Evolutionary conservation across 2,888 invertebrate species (phyloP).

Genomic region (Sphecodes monilicornis): DNA sequence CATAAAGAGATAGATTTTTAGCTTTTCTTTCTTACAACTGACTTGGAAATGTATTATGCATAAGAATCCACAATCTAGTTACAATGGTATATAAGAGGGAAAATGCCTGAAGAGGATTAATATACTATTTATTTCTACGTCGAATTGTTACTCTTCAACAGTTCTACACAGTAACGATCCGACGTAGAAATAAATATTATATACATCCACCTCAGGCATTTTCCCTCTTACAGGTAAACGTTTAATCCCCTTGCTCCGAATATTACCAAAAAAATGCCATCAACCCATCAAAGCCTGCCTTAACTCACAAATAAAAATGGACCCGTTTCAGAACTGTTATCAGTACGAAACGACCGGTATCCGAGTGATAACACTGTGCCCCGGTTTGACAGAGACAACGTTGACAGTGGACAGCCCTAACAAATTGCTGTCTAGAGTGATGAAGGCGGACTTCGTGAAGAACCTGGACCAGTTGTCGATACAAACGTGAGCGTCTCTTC

Average conservation of each 20-base stretch:
- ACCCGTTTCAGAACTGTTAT: constrained; percentile 71
- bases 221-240: too few species aligned
- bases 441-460: constrained; percentile 82
- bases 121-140: too few species aligned
- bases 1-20: too few species aligned
- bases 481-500: constrained; percentile 74
- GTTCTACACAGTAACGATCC: too few species aligned
- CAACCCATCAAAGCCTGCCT: neutral
- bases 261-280: neutral
- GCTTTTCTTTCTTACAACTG: too few species aligned
- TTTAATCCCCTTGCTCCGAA: neutral
- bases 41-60: too few species aligned
- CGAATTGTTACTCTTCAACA: too few species aligned
- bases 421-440: constrained; percentile 78
- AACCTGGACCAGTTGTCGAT: constrained; percentile 79
- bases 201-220: too few species aligned
- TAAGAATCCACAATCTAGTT: neutral
- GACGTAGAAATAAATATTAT: too few species aligned
- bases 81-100: too few species aligned
- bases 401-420: constrained; percentile 80
- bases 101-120: too few species aligned
- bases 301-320: neutral
- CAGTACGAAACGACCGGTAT: constrained; percentile 81
- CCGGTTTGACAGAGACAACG: constrained; percentile 83
- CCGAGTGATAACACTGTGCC: constrained; percentile 82